Evolutionary conservation across 2,113 vertebrate genomes (phyloP).

Genomic region (Accipiter virgatus): DNA sequence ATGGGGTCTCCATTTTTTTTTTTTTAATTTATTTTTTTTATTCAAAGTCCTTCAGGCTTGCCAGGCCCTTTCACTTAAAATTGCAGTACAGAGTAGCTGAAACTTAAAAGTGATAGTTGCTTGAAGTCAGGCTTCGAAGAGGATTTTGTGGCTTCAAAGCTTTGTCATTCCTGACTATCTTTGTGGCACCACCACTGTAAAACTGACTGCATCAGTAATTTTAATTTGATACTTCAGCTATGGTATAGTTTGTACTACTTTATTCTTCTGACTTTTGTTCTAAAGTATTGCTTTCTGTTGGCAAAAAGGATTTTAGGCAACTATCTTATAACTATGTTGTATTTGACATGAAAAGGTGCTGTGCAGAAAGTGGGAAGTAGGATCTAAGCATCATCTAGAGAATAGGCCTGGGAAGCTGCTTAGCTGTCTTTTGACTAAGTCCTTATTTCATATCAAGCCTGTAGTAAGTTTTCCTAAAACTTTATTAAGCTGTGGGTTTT

Average conservation of each 20-base stretch:
- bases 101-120: constrained; percentile 22
- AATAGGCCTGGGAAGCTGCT: neutral
- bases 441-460: neutral
- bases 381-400: neutral
- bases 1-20: no score
- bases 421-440: neutral
- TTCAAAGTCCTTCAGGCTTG: neutral
- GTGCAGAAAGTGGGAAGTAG: neutral
- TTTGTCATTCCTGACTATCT: constrained; percentile 18
- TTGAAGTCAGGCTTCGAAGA: constrained; percentile 24
- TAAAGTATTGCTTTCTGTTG: neutral
- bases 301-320: neutral
- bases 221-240: neutral
- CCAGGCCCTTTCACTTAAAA: neutral
- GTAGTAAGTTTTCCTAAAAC: neutral
- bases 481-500: neutral
- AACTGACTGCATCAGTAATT: neutral
- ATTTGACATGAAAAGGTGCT: neutral
- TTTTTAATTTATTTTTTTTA: neutral
- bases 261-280: neutral
- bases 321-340: neutral
- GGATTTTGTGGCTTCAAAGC: constrained; percentile 36
- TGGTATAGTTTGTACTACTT: neutral
- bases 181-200: neutral
- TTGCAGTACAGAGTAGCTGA: neutral